Conservation (phyloP, 2,797 vertebrate species). For the Acrocephalus scirpaceus region DNA sequence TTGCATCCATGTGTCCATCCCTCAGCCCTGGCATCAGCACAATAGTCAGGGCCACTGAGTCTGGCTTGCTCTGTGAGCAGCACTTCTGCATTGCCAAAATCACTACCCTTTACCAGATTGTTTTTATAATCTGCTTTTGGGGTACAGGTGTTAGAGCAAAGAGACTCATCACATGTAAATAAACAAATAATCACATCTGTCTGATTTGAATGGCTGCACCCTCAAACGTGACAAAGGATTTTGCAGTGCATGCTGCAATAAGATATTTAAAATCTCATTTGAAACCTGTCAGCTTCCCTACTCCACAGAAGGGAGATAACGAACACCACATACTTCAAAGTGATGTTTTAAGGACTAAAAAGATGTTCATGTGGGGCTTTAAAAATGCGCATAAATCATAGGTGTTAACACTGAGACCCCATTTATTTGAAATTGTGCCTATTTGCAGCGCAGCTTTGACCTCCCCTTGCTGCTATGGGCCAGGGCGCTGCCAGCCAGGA, state of each 20-base stretch:
- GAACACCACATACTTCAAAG: not conserved
- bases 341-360: not conserved
- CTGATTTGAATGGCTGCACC: not conserved
- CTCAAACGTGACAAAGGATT: not conserved
- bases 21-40: not conserved
- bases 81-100: not conserved
- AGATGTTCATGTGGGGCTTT: not conserved
- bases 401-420: not conserved
- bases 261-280: conserved; percentile 6
- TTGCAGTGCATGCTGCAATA: not conserved
- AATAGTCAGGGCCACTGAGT: rapidly evolving
- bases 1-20: rapidly evolving
- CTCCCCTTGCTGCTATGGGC: not conserved
- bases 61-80: not conserved
- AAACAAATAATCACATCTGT: not conserved
- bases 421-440: not conserved
- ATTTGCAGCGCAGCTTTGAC: not conserved
- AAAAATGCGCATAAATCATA: not conserved
- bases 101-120: not conserved
- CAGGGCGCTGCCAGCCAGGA: rapidly evolving
- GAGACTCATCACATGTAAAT: not conserved
- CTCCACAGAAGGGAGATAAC: not conserved
- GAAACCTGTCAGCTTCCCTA: not conserved
- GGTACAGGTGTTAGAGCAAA: not conserved
- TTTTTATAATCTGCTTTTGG: not conserved